Percentiles rank a stretch among this genome's conserved stretches.
Evolutionary conservation across 2,113 vertebrate genomes (phyloP).

Genomic region (Phylloscopus trochilus): DNA sequence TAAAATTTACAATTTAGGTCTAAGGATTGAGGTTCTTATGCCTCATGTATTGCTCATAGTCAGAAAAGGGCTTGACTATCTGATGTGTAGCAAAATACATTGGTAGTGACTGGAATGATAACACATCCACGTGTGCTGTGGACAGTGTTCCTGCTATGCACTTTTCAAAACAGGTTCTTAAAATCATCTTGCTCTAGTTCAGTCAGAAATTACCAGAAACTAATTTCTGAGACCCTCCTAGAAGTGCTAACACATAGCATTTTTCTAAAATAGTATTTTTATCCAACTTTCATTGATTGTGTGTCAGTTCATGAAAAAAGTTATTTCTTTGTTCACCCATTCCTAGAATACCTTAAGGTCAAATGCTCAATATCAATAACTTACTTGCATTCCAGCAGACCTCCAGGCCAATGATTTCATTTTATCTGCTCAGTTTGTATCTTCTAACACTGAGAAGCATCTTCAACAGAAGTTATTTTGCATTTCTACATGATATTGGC

Average conservation of each 20-base stretch:
- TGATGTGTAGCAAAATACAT: neutral
- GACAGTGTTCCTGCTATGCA: neutral
- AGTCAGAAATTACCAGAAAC: neutral
- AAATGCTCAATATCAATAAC: neutral
- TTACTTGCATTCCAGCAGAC: neutral
- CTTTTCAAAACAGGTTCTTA: neutral
- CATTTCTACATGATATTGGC: neutral
- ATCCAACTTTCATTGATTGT: neutral
- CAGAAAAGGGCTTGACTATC: neutral
- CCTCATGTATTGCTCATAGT: neutral
- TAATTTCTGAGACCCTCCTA: neutral
- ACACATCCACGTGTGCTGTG: neutral
- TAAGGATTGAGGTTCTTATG: neutral
- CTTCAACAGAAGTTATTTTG: neutral
- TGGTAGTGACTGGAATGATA: neutral
- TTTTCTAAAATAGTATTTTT: neutral
- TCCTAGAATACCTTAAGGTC: neutral
- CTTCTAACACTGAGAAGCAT: neutral
- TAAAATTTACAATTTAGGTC: neutral
- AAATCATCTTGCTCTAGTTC: neutral
- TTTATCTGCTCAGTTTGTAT: neutral
- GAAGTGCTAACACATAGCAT: neutral
- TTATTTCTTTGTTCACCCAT: neutral
- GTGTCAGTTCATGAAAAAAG: neutral
- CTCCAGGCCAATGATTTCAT: neutral